Evolutionary conservation across 2,888 invertebrate genomes (phyloP).

Genomic region (Octonoba sinensis): DNA sequence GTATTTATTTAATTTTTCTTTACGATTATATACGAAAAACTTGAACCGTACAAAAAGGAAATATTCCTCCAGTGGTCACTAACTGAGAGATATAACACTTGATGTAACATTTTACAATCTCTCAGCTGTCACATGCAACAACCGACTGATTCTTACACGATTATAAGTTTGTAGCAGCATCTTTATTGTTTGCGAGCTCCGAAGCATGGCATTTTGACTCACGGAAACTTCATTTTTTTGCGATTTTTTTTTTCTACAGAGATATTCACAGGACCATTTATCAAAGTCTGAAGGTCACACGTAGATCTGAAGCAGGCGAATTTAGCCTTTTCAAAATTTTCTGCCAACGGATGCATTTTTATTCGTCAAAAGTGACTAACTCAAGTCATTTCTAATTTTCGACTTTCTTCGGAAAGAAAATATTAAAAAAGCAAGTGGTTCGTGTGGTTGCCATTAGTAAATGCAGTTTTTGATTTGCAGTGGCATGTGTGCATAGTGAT

Average conservation of each 20-base stretch:
- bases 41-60: too few relatives aligned
- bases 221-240: too few relatives aligned
- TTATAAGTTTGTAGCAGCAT: slow-evolving; percentile 29
- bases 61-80: too few relatives aligned
- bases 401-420: slow-evolving; percentile 26
- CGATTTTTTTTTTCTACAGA: too few relatives aligned
- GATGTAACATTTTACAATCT: too few relatives aligned
- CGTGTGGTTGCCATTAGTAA: neutral
- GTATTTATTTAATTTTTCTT: too few relatives aligned
- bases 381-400: slow-evolving; percentile 44
- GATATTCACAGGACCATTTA: slow-evolving; percentile 24
- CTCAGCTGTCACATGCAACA: slow-evolving; percentile 12
- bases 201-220: slow-evolving; percentile 13
- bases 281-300: slow-evolving; percentile 18
- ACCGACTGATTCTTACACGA: slow-evolving; percentile 27
- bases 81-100: too few relatives aligned
- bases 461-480: slow-evolving; percentile 19
- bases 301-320: slow-evolving; percentile 18
- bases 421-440: neutral
- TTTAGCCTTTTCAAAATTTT: slow-evolving; percentile 30
- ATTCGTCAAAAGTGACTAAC: slow-evolving; percentile 19
- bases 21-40: too few relatives aligned
- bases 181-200: slow-evolving; percentile 16
- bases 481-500: slow-evolving; percentile 29
- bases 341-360: slow-evolving; percentile 19